A percentile compares a stretch with the other conserved stretches of the same genome.
phyloP scores from a whole-genome alignment of 2,888 invertebrate species.

The Chymomyza amoena region DNA sequence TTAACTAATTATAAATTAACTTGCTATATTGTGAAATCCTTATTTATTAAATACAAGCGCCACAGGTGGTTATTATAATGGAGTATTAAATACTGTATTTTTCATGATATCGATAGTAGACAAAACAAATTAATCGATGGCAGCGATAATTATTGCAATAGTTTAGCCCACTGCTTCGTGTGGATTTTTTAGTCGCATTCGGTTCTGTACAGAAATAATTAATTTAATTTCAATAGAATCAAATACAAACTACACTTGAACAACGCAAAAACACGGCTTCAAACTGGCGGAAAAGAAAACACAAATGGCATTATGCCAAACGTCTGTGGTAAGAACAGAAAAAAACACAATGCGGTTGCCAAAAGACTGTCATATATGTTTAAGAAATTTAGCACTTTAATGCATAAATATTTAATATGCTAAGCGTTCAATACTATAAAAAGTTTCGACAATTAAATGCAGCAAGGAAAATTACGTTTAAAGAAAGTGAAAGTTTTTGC shows the following conservation, averaged over 20 bases:
- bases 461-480: constrained; percentile 25
- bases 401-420: not conserved
- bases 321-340: constrained; percentile 82
- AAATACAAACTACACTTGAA: not conserved
- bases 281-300: constrained; percentile 78
- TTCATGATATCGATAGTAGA: not conserved
- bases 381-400: not conserved
- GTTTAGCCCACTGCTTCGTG: not conserved
- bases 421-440: not conserved
- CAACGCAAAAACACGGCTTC: constrained; percentile 49
- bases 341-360: not conserved
- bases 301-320: constrained; percentile 85
- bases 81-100: not conserved
- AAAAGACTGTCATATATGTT: not conserved
- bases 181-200: not conserved
- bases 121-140: not conserved
- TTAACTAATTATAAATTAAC: too few relatives aligned
- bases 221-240: not conserved
- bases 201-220: not conserved
- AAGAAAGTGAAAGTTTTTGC: constrained; percentile 56
- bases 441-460: not conserved
- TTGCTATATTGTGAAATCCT: too few relatives aligned
- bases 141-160: not conserved
- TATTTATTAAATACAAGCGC: not conserved
- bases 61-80: not conserved